Base-by-base conservation (phyloP, 1,140 invertebrate species). In the Drosophila bocki region DNA sequence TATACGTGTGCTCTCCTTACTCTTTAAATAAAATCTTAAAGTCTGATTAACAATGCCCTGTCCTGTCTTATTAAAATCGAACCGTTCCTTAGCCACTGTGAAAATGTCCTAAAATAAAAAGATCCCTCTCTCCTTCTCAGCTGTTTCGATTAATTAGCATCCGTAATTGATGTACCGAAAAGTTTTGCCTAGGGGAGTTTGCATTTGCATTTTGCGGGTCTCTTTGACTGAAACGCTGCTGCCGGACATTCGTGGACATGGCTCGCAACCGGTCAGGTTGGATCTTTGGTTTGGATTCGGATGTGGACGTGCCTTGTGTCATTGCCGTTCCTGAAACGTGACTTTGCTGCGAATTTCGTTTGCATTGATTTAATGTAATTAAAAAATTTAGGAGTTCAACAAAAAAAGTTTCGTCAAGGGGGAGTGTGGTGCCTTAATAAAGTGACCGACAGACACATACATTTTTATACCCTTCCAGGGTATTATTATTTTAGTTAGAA, bases 331-430 rank as follows among this genome's bases (percentile, higher is more conserved):
- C 39, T 74, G 53, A 54, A 74, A 91, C 88, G 88, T 91, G 88
- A 91, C 88, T 91, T 82, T 91, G 84, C 68, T 91, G 75, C 82
- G 90, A 91, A 91, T 91, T 91, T 88, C 84, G 84, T 82, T 80
- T 91, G 76, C 84, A 80, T 91, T 88, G 76, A 91, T 91, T 91
- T 91, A 91, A 91, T 91, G 76, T 91, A 91, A 91, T 91, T 91
- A 80, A 82, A 88, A 80, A 91, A 71, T 88, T 88, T 81, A 45
- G 70, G 71, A 86, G 76, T 77, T 74, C 44, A 15, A 15, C 59
- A 57, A 77, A 64, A 75, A 64, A 57, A 48, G 48, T 33, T 37
- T 22, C 11, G 33, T 11, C 26, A 50, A 47, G 26, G 39, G 41
- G 60, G 54, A 29, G 26, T 6, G 29, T n/a, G 19, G 53, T 56